Evolutionary conservation across 2,797 vertebrate genomes (phyloP).

Genomic region (Decapterus maruadsi): DNA sequence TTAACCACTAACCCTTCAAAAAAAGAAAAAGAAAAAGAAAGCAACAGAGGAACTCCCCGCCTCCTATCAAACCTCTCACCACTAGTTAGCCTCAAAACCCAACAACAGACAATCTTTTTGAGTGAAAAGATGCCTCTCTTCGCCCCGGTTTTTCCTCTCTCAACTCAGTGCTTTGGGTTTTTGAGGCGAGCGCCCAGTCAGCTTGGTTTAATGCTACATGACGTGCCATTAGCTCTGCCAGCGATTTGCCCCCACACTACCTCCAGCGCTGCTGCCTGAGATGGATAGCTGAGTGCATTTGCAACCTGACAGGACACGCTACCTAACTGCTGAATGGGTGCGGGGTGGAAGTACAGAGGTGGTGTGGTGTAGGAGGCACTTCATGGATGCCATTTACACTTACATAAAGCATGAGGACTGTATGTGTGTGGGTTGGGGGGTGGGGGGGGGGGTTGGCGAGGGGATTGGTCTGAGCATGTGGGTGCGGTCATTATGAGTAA

Average conservation of each 20-base stretch:
- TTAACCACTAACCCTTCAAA: conserved; percentile 33
- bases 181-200: conserved; percentile 45
- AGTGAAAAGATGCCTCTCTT: conserved; percentile 26
- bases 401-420: conserved; percentile 34
- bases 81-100: conserved; percentile 44
- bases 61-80: conserved; percentile 25
- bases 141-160: background rate
- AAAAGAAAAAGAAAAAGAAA: conserved; percentile 26
- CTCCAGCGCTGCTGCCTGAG: conserved; percentile 38
- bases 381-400: conserved; percentile 61
- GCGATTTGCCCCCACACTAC: conserved; percentile 51
- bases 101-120: conserved; percentile 25
- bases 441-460: background rate
- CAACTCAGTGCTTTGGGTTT: conserved; percentile 41
- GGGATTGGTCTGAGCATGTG: conserved; percentile 21
- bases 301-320: conserved; percentile 61
- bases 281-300: conserved; percentile 69
- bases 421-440: background rate
- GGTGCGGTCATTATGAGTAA: conserved; percentile 34
- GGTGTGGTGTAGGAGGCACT: conserved; percentile 55
- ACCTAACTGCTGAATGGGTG: conserved; percentile 49
- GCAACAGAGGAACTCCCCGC: background rate
- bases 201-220: conserved; percentile 63
- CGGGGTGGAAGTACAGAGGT: conserved; percentile 11
- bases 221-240: conserved; percentile 69